Conservation (phyloP, 1,140 invertebrate species). For the Pogonomyrmex barbatus region DNA sequence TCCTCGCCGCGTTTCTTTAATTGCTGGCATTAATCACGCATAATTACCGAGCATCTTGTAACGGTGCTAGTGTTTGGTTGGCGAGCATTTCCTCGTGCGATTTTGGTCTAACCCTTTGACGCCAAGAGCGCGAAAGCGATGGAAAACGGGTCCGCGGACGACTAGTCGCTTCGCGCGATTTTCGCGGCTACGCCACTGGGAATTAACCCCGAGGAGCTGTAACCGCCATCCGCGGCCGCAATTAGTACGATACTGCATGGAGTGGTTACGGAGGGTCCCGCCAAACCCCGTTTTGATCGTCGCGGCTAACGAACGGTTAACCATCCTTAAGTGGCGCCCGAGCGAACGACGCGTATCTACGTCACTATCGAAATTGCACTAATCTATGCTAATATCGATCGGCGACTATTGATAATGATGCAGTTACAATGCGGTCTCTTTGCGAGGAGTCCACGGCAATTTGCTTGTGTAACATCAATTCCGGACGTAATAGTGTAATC, state of each 20-base stretch:
- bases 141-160: neutral
- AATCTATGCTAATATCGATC: constrained; percentile 59
- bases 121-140: constrained; percentile 72
- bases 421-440: constrained; percentile 13
- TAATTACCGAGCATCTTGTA: constrained; percentile 83
- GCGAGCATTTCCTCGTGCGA: constrained; percentile 68
- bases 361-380: constrained; percentile 47
- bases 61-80: constrained; percentile 76
- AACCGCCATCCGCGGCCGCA: constrained; percentile 84
- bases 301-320: constrained; percentile 80
- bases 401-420: constrained; percentile 54
- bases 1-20: constrained; percentile 81
- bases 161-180: constrained; percentile 13
- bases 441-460: constrained; percentile 21
- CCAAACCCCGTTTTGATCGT: constrained; percentile 76
- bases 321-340: constrained; percentile 68
- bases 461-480: constrained; percentile 44
- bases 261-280: constrained; percentile 79
- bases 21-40: constrained; percentile 82
- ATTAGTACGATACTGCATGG: constrained; percentile 85
- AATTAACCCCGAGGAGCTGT: constrained; percentile 83
- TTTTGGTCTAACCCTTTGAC: constrained; percentile 80
- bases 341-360: constrained; percentile 33
- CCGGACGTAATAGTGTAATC: constrained; percentile 28
- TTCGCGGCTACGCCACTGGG: constrained; percentile 78